Evolutionary conservation across 2,797 vertebrate genomes (phyloP).

Genomic region (Tachyglossus aculeatus): DNA sequence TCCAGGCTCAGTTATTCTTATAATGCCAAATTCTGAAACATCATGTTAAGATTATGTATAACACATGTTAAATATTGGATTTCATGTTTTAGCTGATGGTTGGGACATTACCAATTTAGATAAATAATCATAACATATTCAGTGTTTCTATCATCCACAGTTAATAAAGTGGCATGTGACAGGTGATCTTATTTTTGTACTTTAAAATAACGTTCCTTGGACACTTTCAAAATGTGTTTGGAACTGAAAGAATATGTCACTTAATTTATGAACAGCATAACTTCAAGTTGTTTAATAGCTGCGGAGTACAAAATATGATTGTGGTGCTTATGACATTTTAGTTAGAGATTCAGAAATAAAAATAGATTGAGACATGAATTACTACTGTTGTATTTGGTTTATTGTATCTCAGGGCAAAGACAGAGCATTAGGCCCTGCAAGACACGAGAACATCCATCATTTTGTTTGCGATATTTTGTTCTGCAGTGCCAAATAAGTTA

Average conservation of each 20-base stretch:
- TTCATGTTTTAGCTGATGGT: slow-evolving; percentile 2
- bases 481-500: too few species aligned
- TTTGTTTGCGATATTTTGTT: too few species aligned
- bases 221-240: neutral
- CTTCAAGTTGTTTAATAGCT: neutral
- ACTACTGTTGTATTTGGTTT: neutral
- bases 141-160: neutral
- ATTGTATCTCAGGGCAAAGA: neutral
- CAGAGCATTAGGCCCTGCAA: neutral
- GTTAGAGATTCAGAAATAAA: neutral
- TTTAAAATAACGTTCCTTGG: neutral
- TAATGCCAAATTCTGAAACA: neutral
- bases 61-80: neutral
- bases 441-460: neutral
- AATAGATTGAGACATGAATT: neutral
- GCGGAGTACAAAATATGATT: neutral
- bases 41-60: neutral
- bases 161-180: neutral
- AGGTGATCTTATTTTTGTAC: neutral
- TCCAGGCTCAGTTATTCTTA: neutral
- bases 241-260: neutral
- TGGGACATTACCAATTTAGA: neutral
- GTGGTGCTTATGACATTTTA: neutral
- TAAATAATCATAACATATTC: neutral
- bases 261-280: neutral